Evolutionary conservation across 2,888 invertebrate genomes (phyloP).

Genomic region (Megastigmus dorsalis): DNA sequence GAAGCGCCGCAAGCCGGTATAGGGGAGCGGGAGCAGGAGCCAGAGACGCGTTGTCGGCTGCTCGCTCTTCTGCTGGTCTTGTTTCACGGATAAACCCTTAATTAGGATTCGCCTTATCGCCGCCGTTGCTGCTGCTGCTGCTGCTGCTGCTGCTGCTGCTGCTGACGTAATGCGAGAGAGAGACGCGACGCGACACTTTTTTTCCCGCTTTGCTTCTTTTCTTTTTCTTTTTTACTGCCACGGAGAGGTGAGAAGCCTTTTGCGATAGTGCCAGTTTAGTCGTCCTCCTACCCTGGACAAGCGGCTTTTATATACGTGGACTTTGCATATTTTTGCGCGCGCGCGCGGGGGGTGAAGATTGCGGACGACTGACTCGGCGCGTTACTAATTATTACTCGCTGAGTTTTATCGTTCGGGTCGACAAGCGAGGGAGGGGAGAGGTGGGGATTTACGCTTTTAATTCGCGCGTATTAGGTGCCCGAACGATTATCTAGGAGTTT

Average conservation of each 20-base stretch:
- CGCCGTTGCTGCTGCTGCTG: constrained; percentile 23
- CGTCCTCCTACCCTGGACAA: constrained; percentile 17
- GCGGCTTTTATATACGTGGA: constrained; percentile 24
- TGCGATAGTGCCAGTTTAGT: constrained; percentile 33
- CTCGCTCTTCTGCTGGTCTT: constrained; percentile 34
- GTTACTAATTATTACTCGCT: constrained; percentile 31
- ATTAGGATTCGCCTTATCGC: constrained; percentile 54
- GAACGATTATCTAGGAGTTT: too few relatives aligned
- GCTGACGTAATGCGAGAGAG: constrained; percentile 38
- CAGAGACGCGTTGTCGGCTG: not conserved
- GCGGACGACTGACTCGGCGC: not conserved
- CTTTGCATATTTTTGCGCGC: constrained; percentile 32
- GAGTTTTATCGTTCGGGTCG: too few relatives aligned
- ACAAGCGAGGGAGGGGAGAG: not conserved
- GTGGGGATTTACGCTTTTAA: not conserved
- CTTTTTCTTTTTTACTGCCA: not conserved
- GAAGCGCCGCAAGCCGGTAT: too few relatives aligned
- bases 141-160: constrained; percentile 13
- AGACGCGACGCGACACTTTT: not conserved
- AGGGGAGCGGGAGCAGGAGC: not conserved
- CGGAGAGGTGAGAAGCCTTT: not conserved
- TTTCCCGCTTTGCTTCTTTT: too few relatives aligned
- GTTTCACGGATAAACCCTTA: constrained; percentile 49
- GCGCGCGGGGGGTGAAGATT: not conserved
- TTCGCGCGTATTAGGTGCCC: too few relatives aligned